Base-by-base conservation (phyloP, 2,113 vertebrate species). In the Heterotilapia buettikoferi region DNA sequence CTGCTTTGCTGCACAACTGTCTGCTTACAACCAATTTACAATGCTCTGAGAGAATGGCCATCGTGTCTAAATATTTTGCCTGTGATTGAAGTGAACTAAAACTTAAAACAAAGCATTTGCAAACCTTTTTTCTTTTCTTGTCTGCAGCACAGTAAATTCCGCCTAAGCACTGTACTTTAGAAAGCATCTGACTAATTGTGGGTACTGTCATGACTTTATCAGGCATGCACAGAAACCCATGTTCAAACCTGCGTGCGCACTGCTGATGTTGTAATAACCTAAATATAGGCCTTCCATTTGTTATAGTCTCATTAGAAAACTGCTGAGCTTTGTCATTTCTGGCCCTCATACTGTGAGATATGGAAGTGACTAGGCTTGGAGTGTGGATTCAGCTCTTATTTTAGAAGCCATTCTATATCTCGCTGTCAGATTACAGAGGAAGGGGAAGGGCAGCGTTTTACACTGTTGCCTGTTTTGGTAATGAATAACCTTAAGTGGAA, bases 301-400 rank as follows among this genome's bases (percentile, higher is more conserved):
- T 95, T 94, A 80, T 38, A 89, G 87, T 90, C 90, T 93, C 88
- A 93, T 94, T 94, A 90, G 87, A 84, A 90, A 95, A 94, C 88
- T 94, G 92, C 94, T 93, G 94, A 94, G 91, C 86, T 87, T 86
- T 88, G 86, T 92, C 86, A 94, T 95, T 94, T 94, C 52, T 90
- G 56, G 89, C 92, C 82, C 84, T 90, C 90, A 84, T 84, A 85
- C 88, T 92, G 89, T 93, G 92, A 95, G 89, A 93, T 88, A 93
- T 93, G 90, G 91, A 95, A 92, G 92, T 92, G 90, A 91, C 83
- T 91, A 73, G 57, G 84, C 57, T 76, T 26, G 59, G 87, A 94
- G 87, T 95, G 93, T 93, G 88, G 90, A 95, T 87, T 94, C 93
- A 93, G 93, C 94, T 93, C 84, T 94, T 95, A 94, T 94, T 95